Evolutionary conservation across 2,888 invertebrate species (phyloP), one percentile per base, ranked within the genome.

Genomic region (Amphimallon solstitiale): DNA sequence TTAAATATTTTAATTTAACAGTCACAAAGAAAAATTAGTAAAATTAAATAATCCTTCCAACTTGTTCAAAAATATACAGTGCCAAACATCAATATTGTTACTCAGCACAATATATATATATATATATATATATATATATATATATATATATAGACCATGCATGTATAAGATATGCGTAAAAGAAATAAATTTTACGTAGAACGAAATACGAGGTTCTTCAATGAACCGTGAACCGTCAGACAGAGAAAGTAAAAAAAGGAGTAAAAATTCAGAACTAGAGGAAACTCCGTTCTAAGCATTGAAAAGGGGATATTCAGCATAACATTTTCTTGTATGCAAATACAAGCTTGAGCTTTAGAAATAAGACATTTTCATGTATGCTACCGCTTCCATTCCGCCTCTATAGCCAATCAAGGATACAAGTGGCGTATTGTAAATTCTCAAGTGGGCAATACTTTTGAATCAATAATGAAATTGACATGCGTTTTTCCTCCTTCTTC

Each of bases 401-500:
- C 66, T 66, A 63, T 66, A 66, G 63, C 66, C 66, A 66, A 66
- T 66, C 66, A 66, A 62, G 63, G 59, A 63, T 66, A 45, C 56
- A 49, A 56, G 63, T 49, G 43, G 35, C 34, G 54, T 59, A 62
- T 63, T 66, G 68, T 67, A 66, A 17, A 62, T 64, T 66, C 67
- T 70, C 68, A 56, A 65, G 71, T 69, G 72, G 70, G 71, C 73
- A 70, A 73, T 73, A 70, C 66, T 68, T 69, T 65, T 70, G 70
- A 72, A 70, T 72, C 71, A 60, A 69, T 73, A 72, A 73, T 73
- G 71, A 73, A 71, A 73, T 74, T 65, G 72, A 70, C 72, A 64
- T 70, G 70, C 71, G 71, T 69, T 70, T 54, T 54, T 45, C 56
- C n/a, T n/a, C n/a, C n/a, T n/a, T n/a, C n/a, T n/a, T n/a, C n/a